Conservation (phyloP, 2,113 vertebrate species). For the Daboia siamensis region DNA sequence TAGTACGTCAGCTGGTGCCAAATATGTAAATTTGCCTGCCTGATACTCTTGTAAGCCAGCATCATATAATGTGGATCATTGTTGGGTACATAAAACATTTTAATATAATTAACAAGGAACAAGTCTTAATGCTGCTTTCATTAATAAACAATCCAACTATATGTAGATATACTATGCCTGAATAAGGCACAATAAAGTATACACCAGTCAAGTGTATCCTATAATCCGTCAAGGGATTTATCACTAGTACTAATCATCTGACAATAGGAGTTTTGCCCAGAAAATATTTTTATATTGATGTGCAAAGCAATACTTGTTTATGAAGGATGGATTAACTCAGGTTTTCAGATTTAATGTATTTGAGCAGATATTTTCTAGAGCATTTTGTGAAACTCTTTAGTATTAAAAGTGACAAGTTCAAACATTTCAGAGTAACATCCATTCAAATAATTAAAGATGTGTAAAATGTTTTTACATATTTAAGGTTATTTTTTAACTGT, state of each 20-base stretch:
- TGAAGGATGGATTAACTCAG: neutral
- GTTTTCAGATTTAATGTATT: slow-evolving; percentile 25
- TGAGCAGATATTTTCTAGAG: slow-evolving; percentile 27
- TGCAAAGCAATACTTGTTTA: slow-evolving; percentile 1
- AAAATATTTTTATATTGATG: slow-evolving; percentile 27
- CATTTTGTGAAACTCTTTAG: slow-evolving; percentile 22
- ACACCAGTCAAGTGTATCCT: neutral
- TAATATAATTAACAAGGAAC: neutral
- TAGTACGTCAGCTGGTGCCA: slow-evolving; percentile 48
- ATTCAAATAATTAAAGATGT: slow-evolving; percentile 25
- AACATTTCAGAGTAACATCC: slow-evolving; percentile 38
- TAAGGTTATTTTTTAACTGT: neutral
- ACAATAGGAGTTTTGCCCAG: slow-evolving; percentile 3
- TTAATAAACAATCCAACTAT: slow-evolving; percentile 18
- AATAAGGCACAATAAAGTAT: neutral
- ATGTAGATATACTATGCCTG: neutral
- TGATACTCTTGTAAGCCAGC: slow-evolving; percentile 38
- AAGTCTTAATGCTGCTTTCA: neutral
- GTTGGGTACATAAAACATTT: neutral
- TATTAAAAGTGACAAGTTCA: slow-evolving; percentile 38
- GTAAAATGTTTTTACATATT: slow-evolving; percentile 37
- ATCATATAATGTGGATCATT: slow-evolving; percentile 36
- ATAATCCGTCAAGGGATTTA: slow-evolving; percentile 9
- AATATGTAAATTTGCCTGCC: slow-evolving; percentile 23
- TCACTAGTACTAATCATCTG: slow-evolving; percentile 27